Percentiles rank a stretch among this genome's conserved stretches.
phyloP scores from a whole-genome alignment of 2,113 vertebrate species.

The Daboia siamensis region DNA sequence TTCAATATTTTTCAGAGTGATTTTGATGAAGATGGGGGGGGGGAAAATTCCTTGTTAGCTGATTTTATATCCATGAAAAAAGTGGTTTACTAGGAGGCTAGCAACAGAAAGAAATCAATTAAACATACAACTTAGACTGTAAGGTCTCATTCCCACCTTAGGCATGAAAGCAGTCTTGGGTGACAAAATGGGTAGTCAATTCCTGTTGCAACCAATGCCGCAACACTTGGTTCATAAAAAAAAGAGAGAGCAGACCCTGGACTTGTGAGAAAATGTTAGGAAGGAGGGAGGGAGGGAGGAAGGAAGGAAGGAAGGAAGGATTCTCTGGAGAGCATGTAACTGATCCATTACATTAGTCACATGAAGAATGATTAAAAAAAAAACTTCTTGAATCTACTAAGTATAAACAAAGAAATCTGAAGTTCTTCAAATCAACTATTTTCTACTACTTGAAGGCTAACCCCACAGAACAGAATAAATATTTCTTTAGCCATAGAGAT shows the following conservation, averaged over 20 bases:
- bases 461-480: neutral
- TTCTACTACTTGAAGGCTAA: neutral
- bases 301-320: no score
- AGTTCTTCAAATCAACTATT: neutral
- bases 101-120: neutral
- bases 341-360: neutral
- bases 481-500: neutral
- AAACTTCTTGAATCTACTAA: neutral
- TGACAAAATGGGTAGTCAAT: no score
- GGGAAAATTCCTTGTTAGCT: neutral
- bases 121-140: neutral
- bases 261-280: no score
- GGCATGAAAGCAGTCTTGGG: no score
- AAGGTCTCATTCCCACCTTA: no score
- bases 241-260: no score
- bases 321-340: neutral
- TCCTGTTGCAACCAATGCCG: no score
- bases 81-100: neutral
- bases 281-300: no score
- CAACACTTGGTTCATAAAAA: no score
- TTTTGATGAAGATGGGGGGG: neutral
- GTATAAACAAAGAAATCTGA: neutral
- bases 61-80: neutral
- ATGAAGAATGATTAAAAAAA: neutral
- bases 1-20: neutral